phyloP scores from a whole-genome alignment of 2,113 vertebrate genomes.

The Cyprinus carpio region DNA sequence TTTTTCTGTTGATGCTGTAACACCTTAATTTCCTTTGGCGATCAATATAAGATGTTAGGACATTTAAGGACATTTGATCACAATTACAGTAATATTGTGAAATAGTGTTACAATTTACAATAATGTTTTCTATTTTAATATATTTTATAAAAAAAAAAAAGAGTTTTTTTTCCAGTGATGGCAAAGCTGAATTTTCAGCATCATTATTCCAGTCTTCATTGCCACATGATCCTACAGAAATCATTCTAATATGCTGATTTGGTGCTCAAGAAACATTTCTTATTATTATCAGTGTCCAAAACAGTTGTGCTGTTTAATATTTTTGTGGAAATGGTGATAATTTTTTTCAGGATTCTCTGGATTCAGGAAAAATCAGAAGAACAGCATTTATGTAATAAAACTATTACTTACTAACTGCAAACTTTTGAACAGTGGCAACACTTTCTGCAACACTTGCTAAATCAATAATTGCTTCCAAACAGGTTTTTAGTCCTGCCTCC shows the following conservation, averaged over 20 bases:
- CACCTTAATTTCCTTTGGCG: no score
- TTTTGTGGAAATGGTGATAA: background rate
- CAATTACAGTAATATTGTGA: background rate
- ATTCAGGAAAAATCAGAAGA: background rate
- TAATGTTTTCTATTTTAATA: background rate
- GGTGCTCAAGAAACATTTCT: background rate
- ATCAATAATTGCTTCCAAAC: background rate
- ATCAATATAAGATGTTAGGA: no score
- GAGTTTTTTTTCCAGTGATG: no score
- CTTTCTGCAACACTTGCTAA: background rate
- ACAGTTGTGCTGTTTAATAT: background rate
- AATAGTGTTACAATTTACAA: background rate
- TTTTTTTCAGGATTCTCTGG: background rate
- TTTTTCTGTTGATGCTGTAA: no score
- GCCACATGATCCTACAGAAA: background rate
- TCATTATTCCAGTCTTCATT: background rate
- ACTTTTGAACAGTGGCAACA: background rate
- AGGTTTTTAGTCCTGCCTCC: background rate
- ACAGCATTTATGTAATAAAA: background rate
- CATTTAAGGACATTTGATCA: background rate
- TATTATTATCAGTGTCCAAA: background rate
- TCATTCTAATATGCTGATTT: background rate
- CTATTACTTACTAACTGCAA: background rate
- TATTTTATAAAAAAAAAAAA: background rate
- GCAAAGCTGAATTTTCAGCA: no score